A percentile compares a stretch with the other conserved stretches of the same genome.
Conservation (phyloP, 2,113 vertebrate species). For the mouse (Mus musculus) region DNA sequence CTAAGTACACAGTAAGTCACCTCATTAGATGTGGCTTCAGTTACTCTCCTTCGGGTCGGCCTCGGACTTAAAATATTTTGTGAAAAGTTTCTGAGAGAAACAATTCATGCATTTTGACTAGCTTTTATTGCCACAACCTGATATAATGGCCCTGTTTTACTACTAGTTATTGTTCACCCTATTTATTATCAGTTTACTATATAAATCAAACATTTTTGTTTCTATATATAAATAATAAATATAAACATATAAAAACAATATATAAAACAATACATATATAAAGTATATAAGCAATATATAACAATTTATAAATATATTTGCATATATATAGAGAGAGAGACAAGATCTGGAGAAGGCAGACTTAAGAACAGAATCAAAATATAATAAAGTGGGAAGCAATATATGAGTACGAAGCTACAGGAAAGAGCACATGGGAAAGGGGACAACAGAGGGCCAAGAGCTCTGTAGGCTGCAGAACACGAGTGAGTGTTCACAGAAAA, state of each 20-base stretch:
- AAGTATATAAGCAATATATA: background rate
- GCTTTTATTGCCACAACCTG: background rate
- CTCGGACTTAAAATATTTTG: background rate
- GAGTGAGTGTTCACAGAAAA: background rate
- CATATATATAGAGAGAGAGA: background rate
- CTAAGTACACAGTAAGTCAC: background rate
- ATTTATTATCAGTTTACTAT: background rate
- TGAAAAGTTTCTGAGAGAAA: background rate
- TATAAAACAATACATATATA: background rate
- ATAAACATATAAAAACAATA: background rate
- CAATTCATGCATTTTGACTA: background rate
- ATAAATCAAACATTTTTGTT: background rate
- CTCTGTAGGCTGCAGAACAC: fast-evolving
- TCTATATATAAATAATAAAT: background rate
- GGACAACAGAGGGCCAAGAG: background rate
- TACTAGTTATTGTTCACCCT: background rate
- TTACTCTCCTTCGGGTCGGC: background rate
- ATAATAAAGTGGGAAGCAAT: background rate
- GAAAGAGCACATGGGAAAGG: background rate
- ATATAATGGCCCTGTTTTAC: background rate
- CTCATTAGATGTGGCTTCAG: background rate
- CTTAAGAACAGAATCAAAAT: background rate
- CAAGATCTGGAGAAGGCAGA: background rate
- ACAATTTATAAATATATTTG: background rate
- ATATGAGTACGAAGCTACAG: background rate